Base-by-base conservation (phyloP, 2,888 invertebrate genomes). In the Polydrusus tereticollis region DNA sequence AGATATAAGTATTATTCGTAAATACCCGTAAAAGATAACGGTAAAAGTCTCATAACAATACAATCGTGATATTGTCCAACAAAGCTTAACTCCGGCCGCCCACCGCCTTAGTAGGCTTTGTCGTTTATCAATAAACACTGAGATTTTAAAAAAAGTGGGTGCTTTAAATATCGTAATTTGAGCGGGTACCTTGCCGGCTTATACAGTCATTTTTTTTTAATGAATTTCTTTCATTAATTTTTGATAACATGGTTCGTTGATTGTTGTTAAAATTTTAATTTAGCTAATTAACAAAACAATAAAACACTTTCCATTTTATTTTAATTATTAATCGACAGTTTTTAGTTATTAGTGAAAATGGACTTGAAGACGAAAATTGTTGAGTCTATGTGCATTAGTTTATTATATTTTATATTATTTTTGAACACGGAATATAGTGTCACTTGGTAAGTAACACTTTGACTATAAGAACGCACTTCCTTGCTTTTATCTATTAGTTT, bases 91-190 rank as follows among this genome's bases (percentile, higher is more conserved):
- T 23, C 10, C 47, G 47, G 47, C 21, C 47, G 20, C 21, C 4
- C 12, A 45, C 12, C 47, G 1, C 10, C 8, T 47, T 47, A 47
- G 23, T 47, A 47, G 47, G 47, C 16, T 10, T 8, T 23, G 23
- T 23, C 47, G 47, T 21, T 47, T 47, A 47, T 47, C 47, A 47
- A 47, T 47, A 47, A 47, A 47, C 47, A 7, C 8, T 8, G 20
- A 18, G 20, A 21, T 21, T 23, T 21, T 10, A 45, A 45, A 43
- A 14, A 45, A 47, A 47, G 16, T 4, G 12, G 23, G 23, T 47
- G 23, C 1, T 47, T 47, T 47, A 21, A 47, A 23, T 47, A 21
- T 47, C 23, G 47, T 23, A 47, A 47, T 47, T 47, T 47, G 12
- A 21, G 23, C 47, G 47, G 23, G 21, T 47, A 23, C 21, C 1